Base-by-base conservation (phyloP, 2,888 invertebrate genomes). In the Trachelus iudaicus region DNA sequence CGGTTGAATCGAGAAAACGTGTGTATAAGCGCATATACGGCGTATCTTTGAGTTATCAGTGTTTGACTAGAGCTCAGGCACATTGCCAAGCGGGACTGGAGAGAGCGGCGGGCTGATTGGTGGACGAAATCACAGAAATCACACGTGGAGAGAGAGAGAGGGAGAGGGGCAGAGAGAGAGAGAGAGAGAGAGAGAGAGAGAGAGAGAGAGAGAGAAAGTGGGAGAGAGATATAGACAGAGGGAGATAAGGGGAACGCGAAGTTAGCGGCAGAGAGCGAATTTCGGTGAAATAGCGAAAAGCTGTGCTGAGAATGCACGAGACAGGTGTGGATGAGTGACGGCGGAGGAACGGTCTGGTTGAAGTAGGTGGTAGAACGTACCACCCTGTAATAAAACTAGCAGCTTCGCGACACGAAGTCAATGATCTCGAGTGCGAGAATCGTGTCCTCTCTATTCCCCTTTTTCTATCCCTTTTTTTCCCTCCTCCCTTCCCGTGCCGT, bases 111-210 rank as follows among this genome's bases (percentile, higher is more conserved):
- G 37, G 34, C 30, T 31, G 31, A 30, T 31, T 40, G 69, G 31
- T 56, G 69, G 56, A 11, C 30, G 40, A 75, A 68, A 35, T 30
- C 37, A 68, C 11, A 56, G 40, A 56, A 56, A 56, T 56, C 79
- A 69, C 80, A 69, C 73, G 34, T 75, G 74, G 75, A 34, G 56
- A 34, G 77, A 76, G 56, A 78, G 79, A 76, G 79, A 80, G 76
- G 79, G 74, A 73, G 71, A 73, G 69, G 71, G 75, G 40, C 37
- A 71, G 40, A 75, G 73, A 75, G 68, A 35, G 31, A 40, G 71
- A 71, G 33, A 74, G 68, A 56, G n/a, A 35, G 69, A 23, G 76
- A 13, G 12, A 3, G 35, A 11, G 11, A 3, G 35, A 35, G 35
- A 35, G 35, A 40, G 40, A 79, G 78, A 80, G 80, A 79, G 73